Percentiles rank a stretch among this genome's conserved stretches.
phyloP scores from a whole-genome alignment of 2,113 vertebrate species.

The Pseudonaja textilis region DNA sequence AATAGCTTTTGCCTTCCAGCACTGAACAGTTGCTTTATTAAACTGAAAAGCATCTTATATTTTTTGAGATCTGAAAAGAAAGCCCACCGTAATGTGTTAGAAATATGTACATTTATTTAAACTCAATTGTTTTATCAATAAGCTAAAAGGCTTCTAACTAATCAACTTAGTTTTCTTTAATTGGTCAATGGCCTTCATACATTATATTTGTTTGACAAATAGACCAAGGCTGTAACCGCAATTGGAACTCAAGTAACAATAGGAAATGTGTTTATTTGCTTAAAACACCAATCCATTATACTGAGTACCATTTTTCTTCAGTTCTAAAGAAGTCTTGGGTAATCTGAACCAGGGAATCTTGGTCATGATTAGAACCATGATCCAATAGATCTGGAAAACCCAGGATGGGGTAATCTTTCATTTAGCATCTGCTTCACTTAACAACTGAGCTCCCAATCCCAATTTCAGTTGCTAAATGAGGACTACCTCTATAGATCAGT shows the following conservation, averaged over 20 bases:
- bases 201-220: neutral
- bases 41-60: neutral
- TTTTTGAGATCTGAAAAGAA: neutral
- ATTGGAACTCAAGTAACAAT: neutral
- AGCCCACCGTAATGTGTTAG: neutral
- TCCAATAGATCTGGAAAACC: neutral
- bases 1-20: neutral
- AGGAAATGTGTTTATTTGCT: neutral
- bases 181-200: neutral
- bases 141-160: neutral
- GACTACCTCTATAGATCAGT: neutral
- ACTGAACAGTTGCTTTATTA: neutral
- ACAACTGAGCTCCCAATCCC: neutral
- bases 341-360: neutral
- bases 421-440: neutral
- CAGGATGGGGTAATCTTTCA: neutral
- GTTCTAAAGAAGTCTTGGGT: neutral
- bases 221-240: neutral
- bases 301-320: neutral
- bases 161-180: neutral
- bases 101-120: neutral
- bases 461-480: neutral
- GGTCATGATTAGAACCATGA: neutral
- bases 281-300: neutral
- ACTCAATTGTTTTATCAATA: neutral